These are phyloP conservation scores for Lapara coniferarum DNA, from an alignment of 2,888 invertebrate species.

Conservation along the genomic window DNA sequence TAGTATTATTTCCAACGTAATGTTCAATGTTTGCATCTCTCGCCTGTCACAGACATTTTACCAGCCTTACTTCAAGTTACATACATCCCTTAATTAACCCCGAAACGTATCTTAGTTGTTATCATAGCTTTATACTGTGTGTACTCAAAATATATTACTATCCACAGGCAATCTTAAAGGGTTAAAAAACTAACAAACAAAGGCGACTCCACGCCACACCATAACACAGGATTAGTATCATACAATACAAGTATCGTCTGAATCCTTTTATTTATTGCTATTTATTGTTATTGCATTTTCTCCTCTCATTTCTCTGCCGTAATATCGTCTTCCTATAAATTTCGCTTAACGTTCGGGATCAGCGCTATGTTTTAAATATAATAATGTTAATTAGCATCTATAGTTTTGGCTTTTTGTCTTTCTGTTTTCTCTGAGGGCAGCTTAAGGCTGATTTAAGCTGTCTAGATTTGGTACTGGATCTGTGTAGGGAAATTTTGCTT, in stretches of 20 bases:
- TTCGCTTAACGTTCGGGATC: constrained; percentile 71
- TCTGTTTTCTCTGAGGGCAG: constrained; percentile 45
- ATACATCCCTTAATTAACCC: too few relatives aligned
- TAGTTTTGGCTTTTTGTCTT: constrained; percentile 42
- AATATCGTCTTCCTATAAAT: constrained; percentile 81
- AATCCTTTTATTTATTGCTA: constrained; percentile 85
- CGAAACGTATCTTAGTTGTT: too few relatives aligned
- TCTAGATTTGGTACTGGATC: background rate
- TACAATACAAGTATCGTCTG: constrained; percentile 84
- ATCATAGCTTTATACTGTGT: too few relatives aligned
- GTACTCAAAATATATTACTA: too few relatives aligned
- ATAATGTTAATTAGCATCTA: constrained; percentile 66
- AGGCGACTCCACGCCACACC: constrained; percentile 55
- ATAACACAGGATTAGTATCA: constrained; percentile 77
- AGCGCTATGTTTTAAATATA: constrained; percentile 73
- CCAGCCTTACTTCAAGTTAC: too few relatives aligned
- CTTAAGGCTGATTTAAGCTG: constrained; percentile 49
- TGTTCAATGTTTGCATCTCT: too few relatives aligned
- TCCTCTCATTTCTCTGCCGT: constrained; percentile 78
- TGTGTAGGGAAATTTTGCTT: background rate
- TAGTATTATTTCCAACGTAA: too few relatives aligned
- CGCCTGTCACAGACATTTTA: too few relatives aligned
- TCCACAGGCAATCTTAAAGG: background rate
- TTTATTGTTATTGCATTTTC: constrained; percentile 84
- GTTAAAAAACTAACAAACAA: constrained; percentile 13